Evolutionary conservation across 2,113 vertebrate species (phyloP), one percentile per base, ranked within the genome.

Genomic region (Engystomops pustulosus): DNA sequence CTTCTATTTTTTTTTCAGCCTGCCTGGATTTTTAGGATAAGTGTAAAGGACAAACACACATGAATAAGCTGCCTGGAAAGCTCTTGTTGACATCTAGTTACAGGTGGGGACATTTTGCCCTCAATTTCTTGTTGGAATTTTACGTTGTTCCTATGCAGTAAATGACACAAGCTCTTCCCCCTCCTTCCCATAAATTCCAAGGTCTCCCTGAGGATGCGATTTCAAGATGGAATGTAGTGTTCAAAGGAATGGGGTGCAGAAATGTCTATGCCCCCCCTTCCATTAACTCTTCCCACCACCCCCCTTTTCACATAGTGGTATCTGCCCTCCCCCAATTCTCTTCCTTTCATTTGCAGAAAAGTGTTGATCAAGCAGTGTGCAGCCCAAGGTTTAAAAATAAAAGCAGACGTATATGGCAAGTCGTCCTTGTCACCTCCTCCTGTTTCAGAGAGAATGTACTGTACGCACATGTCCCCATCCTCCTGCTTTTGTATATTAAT

Each of bases 371-470:
- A 92, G 93, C 88, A 89, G 89, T 89, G 89, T 89, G 87, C 85
- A 78, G n/a, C 32, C 44, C 80, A 11, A 70, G 83, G 88, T 91
- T 95, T 94, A 95, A 95, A 95, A 95, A 95, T 94, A 95, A 93
- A 88, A 91, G 85, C 88, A 89, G 88, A 89, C 91, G 74, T 89
- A 91, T 92, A 93, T 86, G 87, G 93, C 89, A 89, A 92, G 87
- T 84, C 72, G 82, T 84, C 74, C 86, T 86, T 91, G 91, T 79
- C 86, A 87, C 86, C 86, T 78, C 30, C 65, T 17, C 87, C 79
- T 88, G 86, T 91, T 89, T 86, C 86, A 88, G 84, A 74, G 86
- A 89, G 79, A 49, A 80, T 67, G 78, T 71, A 84, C 53, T 85
- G 80, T 30, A 51, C 72, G 72, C 82, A 77, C 82, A 70, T 12